Percentiles rank a stretch among this genome's conserved stretches.
phyloP scores from a whole-genome alignment of 1,140 invertebrate genomes.

The Ceratina japonica region DNA sequence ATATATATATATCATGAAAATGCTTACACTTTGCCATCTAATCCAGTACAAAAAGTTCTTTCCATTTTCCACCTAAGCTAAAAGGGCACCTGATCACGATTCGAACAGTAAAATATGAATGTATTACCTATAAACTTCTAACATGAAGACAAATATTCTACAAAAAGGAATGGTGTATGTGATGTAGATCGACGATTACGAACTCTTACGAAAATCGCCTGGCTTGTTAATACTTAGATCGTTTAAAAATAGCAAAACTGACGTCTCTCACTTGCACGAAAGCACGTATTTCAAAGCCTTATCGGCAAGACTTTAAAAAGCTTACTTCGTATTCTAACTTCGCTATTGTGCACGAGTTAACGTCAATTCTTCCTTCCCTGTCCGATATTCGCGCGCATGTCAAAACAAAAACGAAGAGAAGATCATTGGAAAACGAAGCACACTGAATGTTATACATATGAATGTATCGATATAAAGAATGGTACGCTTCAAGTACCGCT shows the following conservation, averaged over 20 bases:
- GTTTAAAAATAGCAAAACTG: constrained; percentile 45
- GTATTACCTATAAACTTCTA: constrained; percentile 48
- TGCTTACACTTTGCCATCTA: constrained; percentile 43
- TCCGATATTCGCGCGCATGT: constrained; percentile 5
- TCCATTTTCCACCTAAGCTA: constrained; percentile 34
- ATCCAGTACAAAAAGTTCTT: constrained; percentile 41
- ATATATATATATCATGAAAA: constrained; percentile 29
- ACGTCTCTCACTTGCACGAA: constrained; percentile 18
- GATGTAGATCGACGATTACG: constrained; percentile 50
- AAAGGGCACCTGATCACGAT: constrained; percentile 42
- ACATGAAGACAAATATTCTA: constrained; percentile 51
- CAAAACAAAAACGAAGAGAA: constrained; percentile 23
- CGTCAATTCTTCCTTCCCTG: neutral
- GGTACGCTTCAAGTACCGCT: constrained; percentile 62
- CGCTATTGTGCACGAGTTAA: constrained; percentile 24
- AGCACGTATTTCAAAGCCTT: constrained; percentile 36
- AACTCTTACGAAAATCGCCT: constrained; percentile 42
- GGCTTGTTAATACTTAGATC: constrained; percentile 44
- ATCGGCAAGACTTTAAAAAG: constrained; percentile 28
- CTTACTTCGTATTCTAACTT: constrained; percentile 19
- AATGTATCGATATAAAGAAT: constrained; percentile 63
- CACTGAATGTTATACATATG: constrained; percentile 62
- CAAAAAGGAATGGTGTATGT: constrained; percentile 52
- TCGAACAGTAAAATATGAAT: constrained; percentile 52
- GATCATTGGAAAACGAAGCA: constrained; percentile 53